Conservation (phyloP, 2,888 invertebrate genomes). For the Eretmocerus hayati region DNA sequence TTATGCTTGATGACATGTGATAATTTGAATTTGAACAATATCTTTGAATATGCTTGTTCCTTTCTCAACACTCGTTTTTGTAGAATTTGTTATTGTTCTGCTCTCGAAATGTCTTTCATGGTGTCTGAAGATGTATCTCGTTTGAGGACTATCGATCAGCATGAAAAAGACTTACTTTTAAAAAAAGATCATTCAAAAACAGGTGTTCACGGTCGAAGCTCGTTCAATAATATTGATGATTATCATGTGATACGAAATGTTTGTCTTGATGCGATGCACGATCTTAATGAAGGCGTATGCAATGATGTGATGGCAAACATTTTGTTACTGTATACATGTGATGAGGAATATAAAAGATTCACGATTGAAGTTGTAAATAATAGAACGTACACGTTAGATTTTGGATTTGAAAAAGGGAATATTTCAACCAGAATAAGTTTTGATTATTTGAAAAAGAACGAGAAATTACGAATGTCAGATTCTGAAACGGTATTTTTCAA, state of each 20-base stretch:
- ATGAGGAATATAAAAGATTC: not conserved
- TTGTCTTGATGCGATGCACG: not conserved
- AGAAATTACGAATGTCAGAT: not conserved
- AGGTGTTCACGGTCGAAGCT: not conserved
- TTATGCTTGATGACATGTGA: not conserved
- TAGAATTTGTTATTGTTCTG: slow-evolving; percentile 1
- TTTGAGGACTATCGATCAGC: not conserved
- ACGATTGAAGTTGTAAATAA: not conserved
- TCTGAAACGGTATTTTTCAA: not conserved
- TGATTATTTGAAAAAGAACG: not conserved
- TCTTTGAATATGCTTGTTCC: not conserved
- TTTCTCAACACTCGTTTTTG: slow-evolving; percentile 1
- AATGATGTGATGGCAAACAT: not conserved
- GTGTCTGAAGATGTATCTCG: not conserved
- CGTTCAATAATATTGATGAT: not conserved
- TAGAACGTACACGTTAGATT: not conserved
- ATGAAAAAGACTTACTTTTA: not conserved
- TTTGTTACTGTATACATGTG: not conserved
- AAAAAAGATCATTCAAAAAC: not conserved
- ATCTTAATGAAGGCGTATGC: not conserved
- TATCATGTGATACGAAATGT: not conserved
- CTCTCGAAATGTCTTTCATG: not conserved
- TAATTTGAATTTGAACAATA: not conserved
- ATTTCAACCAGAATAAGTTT: not conserved
- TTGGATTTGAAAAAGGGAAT: not conserved